Evolutionary conservation across 2,797 vertebrate species (phyloP), one percentile per base, ranked within the genome.

Genomic region (Hoplostethus mediterraneus): DNA sequence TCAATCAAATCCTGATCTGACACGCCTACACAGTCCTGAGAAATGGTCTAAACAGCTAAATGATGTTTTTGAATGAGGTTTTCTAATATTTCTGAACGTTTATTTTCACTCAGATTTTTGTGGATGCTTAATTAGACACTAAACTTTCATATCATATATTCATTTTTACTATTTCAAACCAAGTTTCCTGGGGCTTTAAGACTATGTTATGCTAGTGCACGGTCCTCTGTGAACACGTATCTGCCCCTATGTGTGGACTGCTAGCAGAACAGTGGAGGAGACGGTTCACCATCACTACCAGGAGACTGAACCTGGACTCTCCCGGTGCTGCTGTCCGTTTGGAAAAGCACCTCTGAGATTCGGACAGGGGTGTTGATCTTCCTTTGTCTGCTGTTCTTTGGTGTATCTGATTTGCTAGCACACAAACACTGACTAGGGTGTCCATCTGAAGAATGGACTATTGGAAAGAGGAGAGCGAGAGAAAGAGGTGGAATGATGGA

Each of bases 391-490:
- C 63, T 78, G 63, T 40, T 13, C 45, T 51, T 65, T 52, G 53
- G 52, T 45, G 5, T 21, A 69, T 61, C 62, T 58, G 65, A 67
- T 80, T 69, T 75, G 66, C 78, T 55, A 83, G 67, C 84, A 77
- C 80, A 73, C 66, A 77, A 62, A 83, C 79, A 89, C 86, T 78
- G 80, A 82, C 30, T 67, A 77, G 77, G 81, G 82, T 85, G 77
- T 84, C 63, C 62, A 67, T 70, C 79, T 78, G 74, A 90, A 88
- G 90, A 92, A 93, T 79, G 87, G 83, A 64, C 44, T 73, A 30
- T 81, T 92, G 13, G 58, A 62, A 45, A 64, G 58, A 36, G 25
- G 62, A 61, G 36, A 36, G 57, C 58, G 36, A 42, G 56, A 62
- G 68, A 76, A 77, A 68, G 16, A 55, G 42, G 55, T 17, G 49